Base-by-base conservation (phyloP, 2,113 vertebrate genomes). In the Pseudopipra pipra region DNA sequence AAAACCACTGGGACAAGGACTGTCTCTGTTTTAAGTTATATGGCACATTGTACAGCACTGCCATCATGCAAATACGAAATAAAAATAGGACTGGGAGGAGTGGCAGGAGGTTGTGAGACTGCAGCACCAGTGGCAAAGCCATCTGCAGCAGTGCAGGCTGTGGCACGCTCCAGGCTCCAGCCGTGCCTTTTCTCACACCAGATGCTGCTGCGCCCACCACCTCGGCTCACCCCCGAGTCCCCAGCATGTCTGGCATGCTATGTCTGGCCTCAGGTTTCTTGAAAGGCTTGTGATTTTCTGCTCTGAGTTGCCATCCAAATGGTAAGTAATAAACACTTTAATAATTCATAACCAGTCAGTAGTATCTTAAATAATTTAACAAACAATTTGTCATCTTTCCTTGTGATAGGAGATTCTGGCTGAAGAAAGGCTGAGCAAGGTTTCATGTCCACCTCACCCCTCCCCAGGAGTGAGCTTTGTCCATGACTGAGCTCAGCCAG, bases 311-410 rank as follows among this genome's bases (percentile, higher is more conserved):
- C 95, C 88, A 86, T 92, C 92, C 73, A 80, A 92, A 80, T 90
- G 75, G 93, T 97, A 96, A 96, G 85, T 96, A 96, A 96, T 88
- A 96, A 97, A 92, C 63, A 59, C 70, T 90, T 94, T 35, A 96
- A 95, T 95, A 95, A 96, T 95, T 96, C 87, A 97, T 91, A 89
- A 70, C 74, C 55, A 93, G 94, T 84, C 85, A 6, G 92, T 85
- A 87, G 44, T 85, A 93, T 27, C 89, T 95, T 97, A 94, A 96
- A 96, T 94, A 91, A 97, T 96, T 95, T 72, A 97, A 78, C 85
- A 46, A 95, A 96, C 80, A 68, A 78, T 92, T 96, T 95, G 95
- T 93, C 92, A 24, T 94, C 67, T 96, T 96, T 80, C 90, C 61
- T 84, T 31, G 52, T 15, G 35, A 17, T 80, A 67, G 88, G 70